Evolutionary conservation across 2,113 vertebrate genomes (phyloP).

Genomic region (Leptobrachium ailaonicum): DNA sequence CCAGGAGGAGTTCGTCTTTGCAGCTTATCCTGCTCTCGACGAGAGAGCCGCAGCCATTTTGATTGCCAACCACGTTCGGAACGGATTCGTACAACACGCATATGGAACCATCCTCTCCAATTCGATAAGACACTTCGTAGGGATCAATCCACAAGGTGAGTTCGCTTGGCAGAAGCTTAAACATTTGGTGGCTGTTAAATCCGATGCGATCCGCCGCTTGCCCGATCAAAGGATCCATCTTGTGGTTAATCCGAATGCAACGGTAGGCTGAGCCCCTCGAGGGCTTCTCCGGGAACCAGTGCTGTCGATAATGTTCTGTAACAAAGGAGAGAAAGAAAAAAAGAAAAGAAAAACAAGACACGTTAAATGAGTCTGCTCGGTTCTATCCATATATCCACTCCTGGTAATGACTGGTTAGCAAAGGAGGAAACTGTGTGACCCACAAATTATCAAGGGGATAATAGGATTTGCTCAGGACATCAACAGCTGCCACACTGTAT

Average conservation of each 20-base stretch:
- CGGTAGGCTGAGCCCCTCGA: conserved; percentile 98
- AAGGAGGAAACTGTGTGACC: too few species aligned
- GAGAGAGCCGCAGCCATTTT: conserved; percentile 77
- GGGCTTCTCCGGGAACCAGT: conserved; percentile 98
- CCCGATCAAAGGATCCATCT: conserved; percentile 98
- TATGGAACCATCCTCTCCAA: conserved; percentile 98
- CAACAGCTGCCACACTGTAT: too few species aligned
- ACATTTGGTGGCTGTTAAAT: conserved; percentile 96
- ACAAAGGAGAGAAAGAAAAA: conserved; percentile 49
- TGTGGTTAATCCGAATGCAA: conserved; percentile 99
- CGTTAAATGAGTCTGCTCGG: too few species aligned
- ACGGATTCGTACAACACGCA: conserved; percentile 96
- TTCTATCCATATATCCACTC: too few species aligned
- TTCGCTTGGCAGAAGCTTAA: conserved; percentile 96
- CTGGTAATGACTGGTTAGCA: too few species aligned
- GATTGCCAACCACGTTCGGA: conserved; percentile 71
- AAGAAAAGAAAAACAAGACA: neutral
- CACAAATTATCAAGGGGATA: too few species aligned
- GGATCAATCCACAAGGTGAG: conserved; percentile 99
- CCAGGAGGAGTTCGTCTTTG: conserved; percentile 97
- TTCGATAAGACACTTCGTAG: conserved; percentile 97
- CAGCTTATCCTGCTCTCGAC: conserved; percentile 97
- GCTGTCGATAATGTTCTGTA: conserved; percentile 97
- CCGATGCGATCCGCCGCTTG: conserved; percentile 95
- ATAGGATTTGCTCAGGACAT: too few species aligned